Conservation (phyloP, 2,888 invertebrate species). For the Zygogramma bicolorata region DNA sequence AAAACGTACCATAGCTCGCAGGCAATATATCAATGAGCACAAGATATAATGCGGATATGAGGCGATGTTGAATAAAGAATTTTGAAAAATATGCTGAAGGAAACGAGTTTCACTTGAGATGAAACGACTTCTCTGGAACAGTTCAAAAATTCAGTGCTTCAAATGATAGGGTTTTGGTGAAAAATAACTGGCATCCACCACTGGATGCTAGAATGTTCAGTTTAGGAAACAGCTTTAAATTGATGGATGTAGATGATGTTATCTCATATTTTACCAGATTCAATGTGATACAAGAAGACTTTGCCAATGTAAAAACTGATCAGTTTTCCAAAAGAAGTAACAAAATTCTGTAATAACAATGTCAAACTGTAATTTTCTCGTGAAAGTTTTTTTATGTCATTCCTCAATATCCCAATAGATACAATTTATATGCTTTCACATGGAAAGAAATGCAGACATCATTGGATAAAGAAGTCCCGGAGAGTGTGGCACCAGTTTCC, state of each 20-base stretch:
- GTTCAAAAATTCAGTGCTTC: slow-evolving; percentile 57
- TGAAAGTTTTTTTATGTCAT: slow-evolving; percentile 59
- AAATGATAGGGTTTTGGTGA: slow-evolving; percentile 58
- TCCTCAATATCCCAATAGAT: slow-evolving; percentile 57
- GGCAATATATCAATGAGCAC: too few species aligned
- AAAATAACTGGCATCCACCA: slow-evolving; percentile 65
- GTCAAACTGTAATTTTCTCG: slow-evolving; percentile 56
- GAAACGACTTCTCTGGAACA: slow-evolving; percentile 45
- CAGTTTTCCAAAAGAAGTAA: slow-evolving; percentile 56
- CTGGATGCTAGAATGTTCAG: slow-evolving; percentile 63
- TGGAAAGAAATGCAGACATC: too few species aligned
- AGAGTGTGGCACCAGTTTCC: slow-evolving; percentile 61
- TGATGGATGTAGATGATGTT: slow-evolving; percentile 58
- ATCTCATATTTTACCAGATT: slow-evolving; percentile 60
- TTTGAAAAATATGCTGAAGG: too few species aligned
- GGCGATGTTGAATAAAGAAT: too few species aligned
- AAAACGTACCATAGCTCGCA: too few species aligned
- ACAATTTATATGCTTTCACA: slow-evolving; percentile 62
- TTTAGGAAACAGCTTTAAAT: slow-evolving; percentile 60
- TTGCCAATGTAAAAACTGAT: slow-evolving; percentile 53
- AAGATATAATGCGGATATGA: too few species aligned
- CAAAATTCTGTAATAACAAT: slow-evolving; percentile 56
- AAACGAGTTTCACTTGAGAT: too few species aligned
- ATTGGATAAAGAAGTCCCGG: slow-evolving; percentile 54
- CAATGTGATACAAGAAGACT: slow-evolving; percentile 59